Conservation (phyloP, 2,113 vertebrate genomes). For the Chroicocephalus ridibundus region DNA sequence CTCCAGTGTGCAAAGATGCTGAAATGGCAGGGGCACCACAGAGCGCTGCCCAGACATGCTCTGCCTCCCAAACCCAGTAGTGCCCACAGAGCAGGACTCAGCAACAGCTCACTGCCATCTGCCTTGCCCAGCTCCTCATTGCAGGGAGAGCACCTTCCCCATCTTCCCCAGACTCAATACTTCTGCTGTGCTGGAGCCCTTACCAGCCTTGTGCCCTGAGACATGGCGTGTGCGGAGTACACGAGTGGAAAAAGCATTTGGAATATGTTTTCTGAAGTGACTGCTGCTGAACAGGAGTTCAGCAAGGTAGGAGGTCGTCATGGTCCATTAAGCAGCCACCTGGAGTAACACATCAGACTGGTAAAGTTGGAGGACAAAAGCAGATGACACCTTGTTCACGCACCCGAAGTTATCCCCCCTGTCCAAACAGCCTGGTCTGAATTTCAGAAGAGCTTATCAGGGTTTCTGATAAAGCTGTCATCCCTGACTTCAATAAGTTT, state of each 20-base stretch:
- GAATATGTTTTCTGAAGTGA: neutral
- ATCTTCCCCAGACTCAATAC: neutral
- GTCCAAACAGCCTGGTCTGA: neutral
- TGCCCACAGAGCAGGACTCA: neutral
- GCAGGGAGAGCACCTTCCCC: neutral
- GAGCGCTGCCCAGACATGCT: neutral
- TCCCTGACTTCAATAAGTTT: neutral
- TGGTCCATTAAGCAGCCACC: neutral
- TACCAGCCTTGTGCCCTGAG: neutral
- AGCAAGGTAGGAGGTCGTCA: rapidly evolving
- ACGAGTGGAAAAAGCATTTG: neutral
- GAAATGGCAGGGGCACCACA: neutral
- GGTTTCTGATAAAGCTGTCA: neutral
- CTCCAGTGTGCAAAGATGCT: neutral
- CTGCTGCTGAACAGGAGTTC: neutral
- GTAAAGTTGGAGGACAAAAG: neutral
- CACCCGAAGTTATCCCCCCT: neutral
- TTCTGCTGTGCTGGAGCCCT: neutral
- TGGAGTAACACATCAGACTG: neutral
- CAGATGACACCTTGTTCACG: neutral
- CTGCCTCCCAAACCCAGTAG: neutral
- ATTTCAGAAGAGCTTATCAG: neutral
- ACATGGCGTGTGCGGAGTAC: rapidly evolving
- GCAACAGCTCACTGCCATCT: neutral
- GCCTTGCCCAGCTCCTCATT: neutral